phyloP scores from a whole-genome alignment of 2,113 vertebrate species.

The Ptilorrhoa leucosticta region DNA sequence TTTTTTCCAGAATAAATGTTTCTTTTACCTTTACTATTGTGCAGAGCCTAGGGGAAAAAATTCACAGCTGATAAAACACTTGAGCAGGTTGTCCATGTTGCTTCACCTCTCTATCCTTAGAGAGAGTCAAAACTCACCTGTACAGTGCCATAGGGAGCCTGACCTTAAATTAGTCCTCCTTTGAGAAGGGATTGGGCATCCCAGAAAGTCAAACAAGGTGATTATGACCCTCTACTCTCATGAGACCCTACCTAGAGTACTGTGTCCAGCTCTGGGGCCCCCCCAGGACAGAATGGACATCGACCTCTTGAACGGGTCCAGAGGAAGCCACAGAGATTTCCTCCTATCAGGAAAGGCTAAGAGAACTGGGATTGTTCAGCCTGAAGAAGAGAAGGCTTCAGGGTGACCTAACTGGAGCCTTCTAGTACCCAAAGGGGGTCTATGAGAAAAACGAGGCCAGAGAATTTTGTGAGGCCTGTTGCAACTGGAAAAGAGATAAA shows the following conservation, averaged over 20 bases:
- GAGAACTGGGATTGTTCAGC: not conserved
- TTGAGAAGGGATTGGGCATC: not conserved
- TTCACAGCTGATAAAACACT: not conserved
- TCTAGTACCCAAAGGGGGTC: not conserved
- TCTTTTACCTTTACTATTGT: not conserved
- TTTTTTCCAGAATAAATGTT: not conserved
- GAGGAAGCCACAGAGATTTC: not conserved
- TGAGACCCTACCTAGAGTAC: not conserved
- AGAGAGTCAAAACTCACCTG: not conserved
- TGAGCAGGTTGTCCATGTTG: not conserved
- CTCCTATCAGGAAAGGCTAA: not conserved
- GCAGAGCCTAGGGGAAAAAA: not conserved
- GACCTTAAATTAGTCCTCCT: not conserved
- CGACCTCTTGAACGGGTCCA: accelerated
- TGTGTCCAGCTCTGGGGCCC: not conserved
- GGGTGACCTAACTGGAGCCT: no score
- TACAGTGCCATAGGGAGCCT: not conserved
- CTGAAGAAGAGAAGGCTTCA: not conserved
- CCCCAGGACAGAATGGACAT: not conserved
- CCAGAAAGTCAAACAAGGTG: not conserved
- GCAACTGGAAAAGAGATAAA: not conserved
- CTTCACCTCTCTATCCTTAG: not conserved
- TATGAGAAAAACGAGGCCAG: not conserved
- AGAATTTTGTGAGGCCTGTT: not conserved
- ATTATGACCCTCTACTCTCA: not conserved